Percentiles rank a stretch among this genome's conserved stretches.
Evolutionary conservation across 2,888 invertebrate species (phyloP).

Genomic region (Nezara viridula): DNA sequence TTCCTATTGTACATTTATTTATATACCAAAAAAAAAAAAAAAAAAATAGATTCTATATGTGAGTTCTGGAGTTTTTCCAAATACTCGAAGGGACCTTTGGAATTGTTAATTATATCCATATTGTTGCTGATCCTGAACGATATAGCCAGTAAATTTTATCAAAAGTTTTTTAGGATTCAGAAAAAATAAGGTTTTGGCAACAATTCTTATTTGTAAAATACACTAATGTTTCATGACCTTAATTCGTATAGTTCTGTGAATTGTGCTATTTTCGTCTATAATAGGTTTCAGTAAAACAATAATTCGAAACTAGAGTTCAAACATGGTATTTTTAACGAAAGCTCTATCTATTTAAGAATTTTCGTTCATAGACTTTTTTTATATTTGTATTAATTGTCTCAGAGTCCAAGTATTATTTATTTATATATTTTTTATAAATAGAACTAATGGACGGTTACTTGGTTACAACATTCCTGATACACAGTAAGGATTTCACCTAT

Average conservation of each 20-base stretch:
- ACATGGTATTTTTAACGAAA: neutral
- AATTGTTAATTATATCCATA: neutral
- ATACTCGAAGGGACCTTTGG: neutral
- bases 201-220: neutral
- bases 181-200: neutral
- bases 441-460: neutral
- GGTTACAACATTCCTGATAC: neutral
- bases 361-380: no score
- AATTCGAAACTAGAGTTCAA: neutral
- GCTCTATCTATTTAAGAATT: neutral
- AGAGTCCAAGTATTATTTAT: neutral
- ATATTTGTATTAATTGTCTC: no score
- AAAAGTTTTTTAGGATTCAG: neutral
- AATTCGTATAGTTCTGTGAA: neutral
- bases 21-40: neutral
- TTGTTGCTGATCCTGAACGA: neutral
- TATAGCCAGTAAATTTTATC: neutral
- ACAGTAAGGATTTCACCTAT: neutral
- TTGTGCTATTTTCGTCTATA: neutral
- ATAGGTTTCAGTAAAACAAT: neutral
- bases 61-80: constrained; percentile 39
- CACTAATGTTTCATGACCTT: neutral
- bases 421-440: neutral
- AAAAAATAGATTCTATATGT: neutral
- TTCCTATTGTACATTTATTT: neutral